These are phyloP conservation scores for Hydropsyche betteni DNA, from an alignment of 2,888 invertebrate species.

Conservation along the genomic window DNA sequence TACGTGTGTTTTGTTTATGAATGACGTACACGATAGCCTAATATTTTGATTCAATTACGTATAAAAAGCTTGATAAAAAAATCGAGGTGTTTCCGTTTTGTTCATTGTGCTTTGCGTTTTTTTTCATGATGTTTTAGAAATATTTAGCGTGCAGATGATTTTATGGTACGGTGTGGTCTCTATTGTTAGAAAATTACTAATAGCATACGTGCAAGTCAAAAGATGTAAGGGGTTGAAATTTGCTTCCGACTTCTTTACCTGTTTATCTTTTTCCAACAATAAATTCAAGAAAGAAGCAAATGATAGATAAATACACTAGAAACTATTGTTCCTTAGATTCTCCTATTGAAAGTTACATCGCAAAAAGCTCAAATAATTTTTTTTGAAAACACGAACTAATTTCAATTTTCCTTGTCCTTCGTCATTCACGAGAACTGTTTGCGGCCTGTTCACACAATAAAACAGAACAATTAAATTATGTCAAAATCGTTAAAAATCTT, in stretches of 20 bases:
- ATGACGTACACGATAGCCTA: neutral
- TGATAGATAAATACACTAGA: neutral
- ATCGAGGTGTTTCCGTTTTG: neutral
- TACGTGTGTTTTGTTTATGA: neutral
- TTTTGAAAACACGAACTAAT: no score
- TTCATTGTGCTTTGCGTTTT: neutral
- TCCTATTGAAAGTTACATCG: neutral
- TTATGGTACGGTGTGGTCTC: slow-evolving; percentile 35
- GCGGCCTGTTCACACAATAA: no score
- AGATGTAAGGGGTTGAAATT: slow-evolving; percentile 24
- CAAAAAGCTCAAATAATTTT: no score
- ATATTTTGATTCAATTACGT: slow-evolving; percentile 25
- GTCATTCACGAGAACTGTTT: no score
- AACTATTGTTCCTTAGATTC: neutral
- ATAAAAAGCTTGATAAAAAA: neutral
- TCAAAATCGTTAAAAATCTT: no score
- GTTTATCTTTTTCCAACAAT: neutral
- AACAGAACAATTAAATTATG: no score
- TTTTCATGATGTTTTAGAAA: neutral
- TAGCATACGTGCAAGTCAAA: neutral
- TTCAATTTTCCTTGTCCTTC: no score
- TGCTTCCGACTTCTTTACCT: slow-evolving; percentile 17
- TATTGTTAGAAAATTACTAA: slow-evolving; percentile 37
- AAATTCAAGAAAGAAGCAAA: no score
- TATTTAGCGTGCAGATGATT: slow-evolving; percentile 32